Percentiles rank a stretch among this genome's conserved stretches.
Evolutionary conservation across 2,797 vertebrate species (phyloP).

Genomic region (Gymnoscopelus braueri): DNA sequence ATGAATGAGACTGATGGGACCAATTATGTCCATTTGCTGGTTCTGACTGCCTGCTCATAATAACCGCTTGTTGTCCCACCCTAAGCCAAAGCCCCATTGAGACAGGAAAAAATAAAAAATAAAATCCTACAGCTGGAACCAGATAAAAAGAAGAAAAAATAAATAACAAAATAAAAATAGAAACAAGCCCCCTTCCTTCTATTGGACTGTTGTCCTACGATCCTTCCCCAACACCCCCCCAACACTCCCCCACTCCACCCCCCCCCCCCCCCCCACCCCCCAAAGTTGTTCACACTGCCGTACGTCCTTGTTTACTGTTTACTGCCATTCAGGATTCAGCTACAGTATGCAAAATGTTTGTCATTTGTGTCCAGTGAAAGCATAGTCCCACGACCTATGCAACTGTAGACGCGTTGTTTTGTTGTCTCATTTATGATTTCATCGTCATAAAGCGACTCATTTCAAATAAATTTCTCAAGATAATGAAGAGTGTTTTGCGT

Average conservation of each 20-base stretch:
- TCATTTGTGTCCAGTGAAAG: slow-evolving; percentile 72
- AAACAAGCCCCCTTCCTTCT: slow-evolving; percentile 24
- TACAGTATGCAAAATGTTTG: slow-evolving; percentile 63
- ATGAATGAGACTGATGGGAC: slow-evolving; percentile 15
- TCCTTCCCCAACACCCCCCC: slow-evolving; percentile 25
- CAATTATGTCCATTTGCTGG: slow-evolving; percentile 11
- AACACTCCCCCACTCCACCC: slow-evolving; percentile 18
- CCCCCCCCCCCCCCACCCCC: slow-evolving; percentile 23
- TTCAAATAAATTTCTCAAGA: slow-evolving; percentile 92
- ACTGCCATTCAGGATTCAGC: slow-evolving; percentile 73
- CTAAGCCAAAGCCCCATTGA: slow-evolving; percentile 45
- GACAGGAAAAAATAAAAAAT: not conserved
- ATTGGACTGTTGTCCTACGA: slow-evolving; percentile 67
- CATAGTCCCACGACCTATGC: slow-evolving; percentile 87
- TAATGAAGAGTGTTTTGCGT: slow-evolving; percentile 54
- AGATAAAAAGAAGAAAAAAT: not conserved
- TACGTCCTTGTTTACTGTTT: slow-evolving; percentile 41
- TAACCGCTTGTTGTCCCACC: slow-evolving; percentile 16
- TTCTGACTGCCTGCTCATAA: slow-evolving; percentile 10
- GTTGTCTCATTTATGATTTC: slow-evolving; percentile 83
- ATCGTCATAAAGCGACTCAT: slow-evolving; percentile 82
- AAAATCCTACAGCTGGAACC: slow-evolving; percentile 4
- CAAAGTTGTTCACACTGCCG: slow-evolving; percentile 49
- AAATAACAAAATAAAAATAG: not conserved
- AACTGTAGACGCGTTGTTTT: slow-evolving; percentile 77